Percentiles rank a stretch among this genome's conserved stretches.
Conservation (phyloP, 2,113 vertebrate species). For the Stigmatopora argus region DNA sequence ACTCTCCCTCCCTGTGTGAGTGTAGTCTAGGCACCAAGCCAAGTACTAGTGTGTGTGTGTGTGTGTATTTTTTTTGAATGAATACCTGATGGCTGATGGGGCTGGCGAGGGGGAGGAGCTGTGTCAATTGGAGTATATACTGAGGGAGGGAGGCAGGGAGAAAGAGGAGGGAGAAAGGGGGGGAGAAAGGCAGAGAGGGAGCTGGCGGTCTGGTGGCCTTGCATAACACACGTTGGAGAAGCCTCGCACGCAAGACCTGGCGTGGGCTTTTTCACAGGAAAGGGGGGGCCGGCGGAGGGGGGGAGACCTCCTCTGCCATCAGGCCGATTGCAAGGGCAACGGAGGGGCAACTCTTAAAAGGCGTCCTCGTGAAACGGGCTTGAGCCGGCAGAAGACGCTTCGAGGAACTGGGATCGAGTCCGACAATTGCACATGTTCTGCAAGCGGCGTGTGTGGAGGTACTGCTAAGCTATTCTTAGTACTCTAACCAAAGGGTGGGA, state of each 20-base stretch:
- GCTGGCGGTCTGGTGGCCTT: constrained; percentile 78
- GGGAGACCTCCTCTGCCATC: constrained; percentile 63
- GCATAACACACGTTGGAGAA: constrained; percentile 75
- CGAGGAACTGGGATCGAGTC: constrained; percentile 35
- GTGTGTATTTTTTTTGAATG: constrained; percentile 75
- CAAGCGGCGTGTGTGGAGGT: constrained; percentile 63
- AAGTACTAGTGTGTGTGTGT: constrained; percentile 62
- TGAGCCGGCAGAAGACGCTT: constrained; percentile 49
- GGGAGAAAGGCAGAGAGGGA: constrained; percentile 53
- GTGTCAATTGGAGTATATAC: constrained; percentile 72
- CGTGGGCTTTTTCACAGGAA: constrained; percentile 69
- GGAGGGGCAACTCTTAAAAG: constrained; percentile 35
- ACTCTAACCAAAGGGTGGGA: constrained; percentile 39
- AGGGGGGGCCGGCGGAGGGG: constrained; percentile 54
- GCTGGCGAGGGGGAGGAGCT: constrained; percentile 76
- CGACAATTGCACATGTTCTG: constrained; percentile 58
- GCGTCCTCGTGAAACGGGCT: constrained; percentile 20
- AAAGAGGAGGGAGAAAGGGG: constrained; percentile 23
- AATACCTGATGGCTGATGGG: constrained; percentile 91
- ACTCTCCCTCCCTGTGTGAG: constrained; percentile 53
- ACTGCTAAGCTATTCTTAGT: constrained; percentile 71
- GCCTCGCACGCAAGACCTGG: constrained; percentile 68
- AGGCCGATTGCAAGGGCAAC: constrained; percentile 40
- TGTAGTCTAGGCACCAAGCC: constrained; percentile 73
- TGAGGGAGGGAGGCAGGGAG: constrained; percentile 56